Evolutionary conservation across 2,888 invertebrate species (phyloP), one percentile per base, ranked within the genome.

Genomic region (Ametastegia equiseti): DNA sequence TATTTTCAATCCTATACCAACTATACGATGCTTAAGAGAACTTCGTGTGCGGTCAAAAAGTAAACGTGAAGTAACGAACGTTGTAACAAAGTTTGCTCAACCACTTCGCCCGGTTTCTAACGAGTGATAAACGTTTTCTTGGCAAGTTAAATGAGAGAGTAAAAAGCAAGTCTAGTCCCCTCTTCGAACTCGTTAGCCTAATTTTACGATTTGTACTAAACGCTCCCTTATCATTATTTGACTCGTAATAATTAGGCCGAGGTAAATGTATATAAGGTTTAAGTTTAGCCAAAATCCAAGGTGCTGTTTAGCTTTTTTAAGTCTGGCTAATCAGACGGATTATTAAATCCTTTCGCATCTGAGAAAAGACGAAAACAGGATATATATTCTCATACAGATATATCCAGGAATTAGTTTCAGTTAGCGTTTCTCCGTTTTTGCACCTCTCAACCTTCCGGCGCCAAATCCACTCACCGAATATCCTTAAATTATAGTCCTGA

Each of bases 141-240:
- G 75, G 54, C 19, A n/a, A 75, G 75, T 13, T 19, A 7, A n/a
- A n/a, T n/a, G 9, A 27, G n/a, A 36, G n/a, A 30, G 54, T 45
- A 27, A 13, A 47, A 83, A 77, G 81, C 82, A 81, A 57, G 45
- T 67, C 73, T 47, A 82, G 78, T 63, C 60, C 57, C 79, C 73
- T 80, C 81, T 47, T 63, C 81, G 84, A 84, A 83, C 83, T 90
- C 88, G 89, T 90, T 89, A 89, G 89, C 85, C 85, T 85, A 87
- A 88, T 90, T 90, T 90, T 90, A 90, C 86, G 89, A 89, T 87
- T 86, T 36, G 54, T 75, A 75, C 75, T 75, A 75, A 75, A 75
- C 75, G 54, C n/a, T 54, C 33, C 23, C 85, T 85, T 85, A 86
- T 85, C 83, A 85, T 84, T 84, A 87, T 87, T 87, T 82, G 82